Evolutionary conservation across 1,140 invertebrate species (phyloP).

Genomic region (Conus ventricosus): DNA sequence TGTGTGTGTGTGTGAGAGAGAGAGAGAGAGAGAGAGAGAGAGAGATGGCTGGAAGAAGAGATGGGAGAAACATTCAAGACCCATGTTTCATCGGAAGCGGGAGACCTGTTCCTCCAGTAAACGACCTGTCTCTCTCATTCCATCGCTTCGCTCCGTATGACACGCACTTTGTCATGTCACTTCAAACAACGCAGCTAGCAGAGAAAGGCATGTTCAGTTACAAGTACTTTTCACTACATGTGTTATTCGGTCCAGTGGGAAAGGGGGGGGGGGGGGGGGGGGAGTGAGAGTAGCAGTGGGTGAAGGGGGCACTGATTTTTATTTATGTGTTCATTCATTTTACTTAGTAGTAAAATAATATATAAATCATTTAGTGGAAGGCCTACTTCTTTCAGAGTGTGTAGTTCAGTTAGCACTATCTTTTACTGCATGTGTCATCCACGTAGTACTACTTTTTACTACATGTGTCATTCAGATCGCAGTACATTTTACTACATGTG

Average conservation of each 20-base stretch:
- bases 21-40: conserved; percentile 14
- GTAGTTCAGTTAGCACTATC: no score
- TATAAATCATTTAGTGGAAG: no score
- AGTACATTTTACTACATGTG: no score
- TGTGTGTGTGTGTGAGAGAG: background rate
- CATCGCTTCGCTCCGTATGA: background rate
- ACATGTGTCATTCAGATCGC: no score
- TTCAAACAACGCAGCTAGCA: background rate
- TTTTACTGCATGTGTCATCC: no score
- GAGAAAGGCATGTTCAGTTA: no score
- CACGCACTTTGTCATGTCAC: background rate
- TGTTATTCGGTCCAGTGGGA: background rate
- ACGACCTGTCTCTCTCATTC: background rate
- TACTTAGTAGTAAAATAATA: no score
- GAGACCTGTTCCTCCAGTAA: background rate
- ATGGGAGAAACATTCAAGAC: background rate
- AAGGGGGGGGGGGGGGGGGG: background rate
- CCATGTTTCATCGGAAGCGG: background rate
- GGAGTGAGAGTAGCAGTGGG: background rate
- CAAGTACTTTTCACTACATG: no score
- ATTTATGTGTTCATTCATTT: no score
- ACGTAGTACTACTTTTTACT: no score
- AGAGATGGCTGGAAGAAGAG: background rate
- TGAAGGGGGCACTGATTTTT: no score
- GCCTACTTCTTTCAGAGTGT: no score